Evolutionary conservation across 2,113 vertebrate species (phyloP), one percentile per base, ranked within the genome.

Genomic region (Anseranas semipalmata): DNA sequence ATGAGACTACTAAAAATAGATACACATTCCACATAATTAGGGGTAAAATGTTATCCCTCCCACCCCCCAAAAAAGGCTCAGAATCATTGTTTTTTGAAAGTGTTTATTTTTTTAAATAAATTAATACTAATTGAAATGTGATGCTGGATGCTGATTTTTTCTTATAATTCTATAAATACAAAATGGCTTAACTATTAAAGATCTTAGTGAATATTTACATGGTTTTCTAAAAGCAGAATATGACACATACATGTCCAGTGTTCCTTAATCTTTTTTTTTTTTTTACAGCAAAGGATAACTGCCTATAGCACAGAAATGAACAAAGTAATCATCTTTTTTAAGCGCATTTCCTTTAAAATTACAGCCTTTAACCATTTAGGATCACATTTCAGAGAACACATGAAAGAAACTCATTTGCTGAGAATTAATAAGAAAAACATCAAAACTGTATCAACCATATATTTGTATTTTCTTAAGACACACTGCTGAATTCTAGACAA

Each of bases 391-490:
- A 67, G 43, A 86, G 74, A 93, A 35, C 15, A 45, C 53, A 65
- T 4, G 17, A 72, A 78, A 87, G 39, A 89, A 52, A 62, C 25
- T 30, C 73, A 41, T 82, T 93, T 89, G n/a, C 20, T 78, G 24
- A 90, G 11, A 87, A 87, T 16, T 90, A 93, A 91, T 67, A 52
- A 95, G 84, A 95, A 94, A 96, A 97, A 65, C 4, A 45, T 6
- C 30, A 68, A 82, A 76, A 86, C 8, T 33, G 17, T 41, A 8
- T 30, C 45, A 52, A 24, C 8, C 41, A 76, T 65, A 53, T 77
- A 75, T 87, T 33, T 37, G 2, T 22, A 25, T 82, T 97, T 95
- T 87, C 43, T 91, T 46, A 77, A 21, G 77, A 56, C 18, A 91
- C 0, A 1, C 12, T 81, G 58, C 14, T 62, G 50, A 78, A 89